These are phyloP conservation scores for Camelus bactrianus DNA, from an alignment of 2,113 vertebrate genomes.

Conservation along the genomic window DNA sequence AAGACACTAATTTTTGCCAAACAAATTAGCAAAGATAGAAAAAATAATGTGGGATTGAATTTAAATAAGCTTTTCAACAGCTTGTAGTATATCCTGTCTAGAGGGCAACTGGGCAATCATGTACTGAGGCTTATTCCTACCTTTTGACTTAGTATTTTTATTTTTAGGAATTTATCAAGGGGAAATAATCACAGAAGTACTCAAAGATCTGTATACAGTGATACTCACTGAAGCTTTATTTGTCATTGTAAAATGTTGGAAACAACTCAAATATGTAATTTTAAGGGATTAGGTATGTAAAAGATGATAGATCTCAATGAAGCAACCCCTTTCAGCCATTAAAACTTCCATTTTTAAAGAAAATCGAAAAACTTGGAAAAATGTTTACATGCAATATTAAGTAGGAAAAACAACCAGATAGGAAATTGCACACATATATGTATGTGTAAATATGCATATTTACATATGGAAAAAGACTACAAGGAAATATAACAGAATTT, in stretches of 20 bases:
- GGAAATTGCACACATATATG: not conserved
- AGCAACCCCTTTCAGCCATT: not conserved
- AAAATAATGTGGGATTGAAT: not conserved
- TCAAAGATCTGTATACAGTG: not conserved
- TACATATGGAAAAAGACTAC: not conserved
- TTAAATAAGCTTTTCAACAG: not conserved
- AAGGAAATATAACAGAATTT: not conserved
- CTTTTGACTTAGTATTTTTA: not conserved
- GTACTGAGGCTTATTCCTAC: not conserved
- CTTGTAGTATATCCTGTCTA: not conserved
- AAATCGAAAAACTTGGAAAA: not conserved
- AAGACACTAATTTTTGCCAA: conserved; percentile 40
- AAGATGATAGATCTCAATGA: not conserved
- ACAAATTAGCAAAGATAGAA: not conserved
- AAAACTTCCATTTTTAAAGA: not conserved
- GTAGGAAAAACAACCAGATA: not conserved
- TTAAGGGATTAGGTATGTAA: not conserved
- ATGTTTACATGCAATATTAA: not conserved
- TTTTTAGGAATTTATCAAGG: not conserved
- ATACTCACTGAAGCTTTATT: not conserved
- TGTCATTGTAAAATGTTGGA: not conserved
- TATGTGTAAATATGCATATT: not conserved
- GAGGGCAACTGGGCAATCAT: not conserved
- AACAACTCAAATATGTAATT: not conserved
- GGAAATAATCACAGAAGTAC: not conserved